phyloP scores from a whole-genome alignment of 2,113 vertebrate genomes.

The Microtus montanus region DNA sequence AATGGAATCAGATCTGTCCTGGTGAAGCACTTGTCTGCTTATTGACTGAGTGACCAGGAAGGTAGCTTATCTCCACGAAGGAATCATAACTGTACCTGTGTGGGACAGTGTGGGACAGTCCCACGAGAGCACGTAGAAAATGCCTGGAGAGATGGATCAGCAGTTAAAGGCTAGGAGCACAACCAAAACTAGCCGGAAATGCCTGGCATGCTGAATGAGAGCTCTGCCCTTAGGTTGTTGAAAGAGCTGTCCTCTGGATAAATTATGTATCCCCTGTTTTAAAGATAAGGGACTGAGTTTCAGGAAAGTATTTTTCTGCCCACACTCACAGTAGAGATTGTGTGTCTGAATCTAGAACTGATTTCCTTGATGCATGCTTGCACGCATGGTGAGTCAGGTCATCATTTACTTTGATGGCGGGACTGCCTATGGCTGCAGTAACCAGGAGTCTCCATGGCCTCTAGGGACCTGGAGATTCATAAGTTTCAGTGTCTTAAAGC shows the following conservation, averaged over 20 bases:
- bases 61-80: neutral
- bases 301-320: neutral
- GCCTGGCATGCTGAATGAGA: neutral
- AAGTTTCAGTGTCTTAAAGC: neutral
- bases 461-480: neutral
- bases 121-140: neutral
- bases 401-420: neutral
- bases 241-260: neutral
- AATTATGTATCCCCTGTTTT: neutral
- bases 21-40: neutral
- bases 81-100: neutral
- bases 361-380: neutral
- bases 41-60: neutral
- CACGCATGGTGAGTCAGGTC: rapidly evolving
- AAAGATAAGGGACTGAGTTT: neutral
- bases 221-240: neutral
- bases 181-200: neutral
- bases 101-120: neutral
- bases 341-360: neutral
- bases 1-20: neutral
- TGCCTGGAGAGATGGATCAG: neutral
- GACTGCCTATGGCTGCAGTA: neutral
- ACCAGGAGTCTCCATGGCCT: neutral
- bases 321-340: neutral
- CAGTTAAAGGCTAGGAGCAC: neutral